phyloP scores from a whole-genome alignment of 2,888 invertebrate species.

The Phengaris alcon region DNA sequence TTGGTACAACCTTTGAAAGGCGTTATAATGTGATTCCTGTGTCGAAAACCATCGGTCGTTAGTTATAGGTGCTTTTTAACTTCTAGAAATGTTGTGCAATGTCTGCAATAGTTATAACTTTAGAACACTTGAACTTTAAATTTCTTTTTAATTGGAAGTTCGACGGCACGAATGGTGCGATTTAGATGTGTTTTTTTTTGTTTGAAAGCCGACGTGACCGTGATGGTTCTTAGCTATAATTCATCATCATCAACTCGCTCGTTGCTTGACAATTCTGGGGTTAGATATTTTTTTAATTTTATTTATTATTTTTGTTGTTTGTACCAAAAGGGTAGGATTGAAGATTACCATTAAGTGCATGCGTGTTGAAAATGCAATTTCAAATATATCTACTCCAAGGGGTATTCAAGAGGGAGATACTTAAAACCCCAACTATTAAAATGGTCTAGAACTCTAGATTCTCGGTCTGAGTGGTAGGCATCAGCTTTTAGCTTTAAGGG shows the following conservation, averaged over 20 bases:
- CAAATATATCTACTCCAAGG: background rate
- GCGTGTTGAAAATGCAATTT: background rate
- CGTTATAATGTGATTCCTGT: conserved; percentile 42
- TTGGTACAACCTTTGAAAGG: conserved; percentile 56
- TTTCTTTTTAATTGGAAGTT: too few species aligned
- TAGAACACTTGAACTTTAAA: too few species aligned
- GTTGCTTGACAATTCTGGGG: too few species aligned
- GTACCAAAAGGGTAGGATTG: background rate
- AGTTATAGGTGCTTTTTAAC: conserved; percentile 30
- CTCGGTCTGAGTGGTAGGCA: too few species aligned
- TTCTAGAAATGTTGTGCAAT: too few species aligned
- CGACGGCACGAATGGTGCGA: too few species aligned
- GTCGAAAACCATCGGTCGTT: conserved; percentile 42
- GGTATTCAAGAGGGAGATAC: too few species aligned
- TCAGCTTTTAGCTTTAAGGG: background rate
- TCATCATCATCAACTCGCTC: too few species aligned
- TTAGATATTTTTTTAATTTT: background rate
- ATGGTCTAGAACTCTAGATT: background rate
- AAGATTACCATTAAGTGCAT: background rate
- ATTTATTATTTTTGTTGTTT: background rate
- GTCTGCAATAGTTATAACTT: too few species aligned
- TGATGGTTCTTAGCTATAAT: too few species aligned
- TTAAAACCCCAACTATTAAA: background rate
- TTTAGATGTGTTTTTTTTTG: too few species aligned
- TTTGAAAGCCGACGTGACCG: too few species aligned